These are phyloP conservation scores for Ctenoplectra terminalis DNA, from an alignment of 1,140 invertebrate genomes.

Conservation along the genomic window DNA sequence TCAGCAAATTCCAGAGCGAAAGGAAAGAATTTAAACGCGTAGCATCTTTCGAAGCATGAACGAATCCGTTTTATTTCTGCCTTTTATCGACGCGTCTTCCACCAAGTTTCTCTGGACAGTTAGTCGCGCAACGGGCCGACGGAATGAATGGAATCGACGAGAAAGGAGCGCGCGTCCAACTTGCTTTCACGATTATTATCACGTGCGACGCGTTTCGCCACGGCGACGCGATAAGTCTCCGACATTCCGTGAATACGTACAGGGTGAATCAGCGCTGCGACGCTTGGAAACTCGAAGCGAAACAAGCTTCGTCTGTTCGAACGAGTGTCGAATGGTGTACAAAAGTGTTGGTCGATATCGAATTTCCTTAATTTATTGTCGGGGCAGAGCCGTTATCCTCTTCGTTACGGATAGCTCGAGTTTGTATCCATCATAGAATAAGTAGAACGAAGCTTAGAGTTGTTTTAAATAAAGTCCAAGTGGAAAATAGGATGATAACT, in stretches of 20 bases:
- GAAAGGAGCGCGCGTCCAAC: background rate
- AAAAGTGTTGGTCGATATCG: no score
- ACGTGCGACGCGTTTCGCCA: background rate
- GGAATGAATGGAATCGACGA: constrained; percentile 8
- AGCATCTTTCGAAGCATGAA: background rate
- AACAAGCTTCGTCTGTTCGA: no score
- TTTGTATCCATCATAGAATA: no score
- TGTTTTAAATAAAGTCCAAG: background rate
- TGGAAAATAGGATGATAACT: background rate
- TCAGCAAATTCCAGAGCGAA: no score
- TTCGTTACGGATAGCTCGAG: no score
- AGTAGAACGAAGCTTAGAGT: no score
- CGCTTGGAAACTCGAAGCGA: background rate
- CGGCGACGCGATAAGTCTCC: background rate
- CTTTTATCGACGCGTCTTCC: background rate
- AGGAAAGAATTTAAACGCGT: no score
- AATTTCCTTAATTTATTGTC: background rate
- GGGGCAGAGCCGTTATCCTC: no score
- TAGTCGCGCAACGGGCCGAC: background rate
- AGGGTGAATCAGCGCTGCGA: background rate
- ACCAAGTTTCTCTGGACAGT: no score
- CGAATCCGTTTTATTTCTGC: no score
- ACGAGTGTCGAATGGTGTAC: no score
- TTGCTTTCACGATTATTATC: constrained; percentile 29
- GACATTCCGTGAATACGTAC: constrained; percentile 9